A percentile compares a stretch with the other conserved stretches of the same genome.
Evolutionary conservation across 53 echinoderm and acorn worm species (phyloP).

Genomic region (Pentamera pediparva): DNA sequence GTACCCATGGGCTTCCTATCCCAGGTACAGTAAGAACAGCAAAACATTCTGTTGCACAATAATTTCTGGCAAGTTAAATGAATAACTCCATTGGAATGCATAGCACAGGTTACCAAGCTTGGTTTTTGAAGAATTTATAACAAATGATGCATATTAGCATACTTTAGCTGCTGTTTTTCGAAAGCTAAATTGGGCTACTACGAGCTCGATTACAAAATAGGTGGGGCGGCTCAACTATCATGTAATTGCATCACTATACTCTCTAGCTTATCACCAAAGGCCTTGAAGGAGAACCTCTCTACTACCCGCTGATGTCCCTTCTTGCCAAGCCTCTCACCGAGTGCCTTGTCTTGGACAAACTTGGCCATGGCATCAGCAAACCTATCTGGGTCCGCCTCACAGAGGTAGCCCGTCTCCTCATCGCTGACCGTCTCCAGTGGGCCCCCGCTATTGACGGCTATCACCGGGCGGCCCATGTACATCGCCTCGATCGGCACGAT

Average conservation of each 20-base stretch:
- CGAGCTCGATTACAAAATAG: no score
- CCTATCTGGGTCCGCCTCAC: conserved; percentile 47
- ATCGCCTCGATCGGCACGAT: conserved; percentile 97
- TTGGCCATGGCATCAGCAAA: conserved; percentile 75
- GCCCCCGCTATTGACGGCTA: conserved; percentile 93
- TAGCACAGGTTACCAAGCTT: no score
- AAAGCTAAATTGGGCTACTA: not conserved
- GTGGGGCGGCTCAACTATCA: not conserved
- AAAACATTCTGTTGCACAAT: no score
- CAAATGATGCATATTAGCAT: no score
- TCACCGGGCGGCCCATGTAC: conserved; percentile 90
- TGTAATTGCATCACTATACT: conserved; percentile 60
- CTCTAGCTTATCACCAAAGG: conserved; percentile 82
- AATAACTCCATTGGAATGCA: no score
- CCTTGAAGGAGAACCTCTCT: conserved; percentile 80
- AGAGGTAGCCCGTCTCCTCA: conserved; percentile 69
- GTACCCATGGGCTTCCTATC: no score
- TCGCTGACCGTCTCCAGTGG: conserved; percentile 81
- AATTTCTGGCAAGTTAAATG: no score
- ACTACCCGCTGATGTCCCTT: conserved; percentile 74
- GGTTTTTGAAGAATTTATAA: no score
- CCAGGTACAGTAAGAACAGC: no score
- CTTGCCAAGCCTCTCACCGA: conserved; percentile 62
- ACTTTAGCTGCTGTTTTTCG: not conserved
- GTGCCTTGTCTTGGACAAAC: conserved; percentile 51